Base-by-base conservation (phyloP, 1,140 invertebrate species). In the Ptiloglossa arizonensis region DNA sequence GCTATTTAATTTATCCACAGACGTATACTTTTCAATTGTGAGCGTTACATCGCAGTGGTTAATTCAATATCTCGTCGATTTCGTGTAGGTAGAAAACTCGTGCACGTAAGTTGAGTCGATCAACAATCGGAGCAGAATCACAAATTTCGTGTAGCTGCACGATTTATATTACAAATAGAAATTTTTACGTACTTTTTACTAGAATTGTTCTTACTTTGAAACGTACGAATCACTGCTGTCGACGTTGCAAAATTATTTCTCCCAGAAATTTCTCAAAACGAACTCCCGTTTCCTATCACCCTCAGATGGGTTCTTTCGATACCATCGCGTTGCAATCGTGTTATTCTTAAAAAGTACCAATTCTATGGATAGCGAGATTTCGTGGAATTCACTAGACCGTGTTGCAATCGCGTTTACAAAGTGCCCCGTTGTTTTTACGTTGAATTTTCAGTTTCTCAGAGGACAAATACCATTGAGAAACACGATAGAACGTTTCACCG, bases 401-500 rank as follows among this genome's bases (percentile, higher is more conserved):
- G 27, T 32, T 13, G 13, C 54, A 6, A 57, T 27, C 44, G 27
- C 8, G 9, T 67, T 54, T 56, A 29, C 35, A 46, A 62, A 44
- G 54, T n/a, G 15, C 6, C 19, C 9, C 9, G 27, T 68, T 27
- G 46, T 22, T 32, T 54, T 41, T 38, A n/a, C n/a, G n/a, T n/a
- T n/a, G n/a, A n/a, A n/a, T n/a, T 24, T 3, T 17, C 6, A 13
- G 13, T 56, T 22, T 46, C 19, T 22, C 15, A 13, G 19, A 24
- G 13, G 0, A 8, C 1, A 11, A 41, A 2, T 4, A 2, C 13
- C 19, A 27, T 57, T 57, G 41, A 38, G 60, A 27, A 56, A 54
- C 44, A 1, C 38, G 54, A 68, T 78, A 17, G 64, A 44, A 60
- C 60, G 76, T 54, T 50, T 78, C 62, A 19, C 19, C 17, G 38